A percentile compares a stretch with the other conserved stretches of the same genome.
These are phyloP conservation scores for Semotilus atromaculatus DNA, from an alignment of 2,797 vertebrate genomes.

Conservation along the genomic window DNA sequence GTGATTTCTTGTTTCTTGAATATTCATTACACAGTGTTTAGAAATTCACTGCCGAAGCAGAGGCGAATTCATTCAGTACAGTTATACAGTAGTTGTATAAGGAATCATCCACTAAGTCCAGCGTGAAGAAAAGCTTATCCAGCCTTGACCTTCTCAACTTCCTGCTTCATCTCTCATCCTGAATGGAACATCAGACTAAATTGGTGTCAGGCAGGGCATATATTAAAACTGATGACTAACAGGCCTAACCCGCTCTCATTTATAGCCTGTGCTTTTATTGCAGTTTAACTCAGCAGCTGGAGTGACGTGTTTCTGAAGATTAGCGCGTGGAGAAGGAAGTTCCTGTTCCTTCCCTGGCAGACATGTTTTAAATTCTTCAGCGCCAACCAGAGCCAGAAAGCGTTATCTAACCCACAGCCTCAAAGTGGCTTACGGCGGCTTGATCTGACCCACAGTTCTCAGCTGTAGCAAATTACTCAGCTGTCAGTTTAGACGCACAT, in stretches of 20 bases:
- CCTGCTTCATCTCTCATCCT: slow-evolving; percentile 14
- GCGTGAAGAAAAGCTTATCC: slow-evolving; percentile 34
- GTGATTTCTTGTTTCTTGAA: not conserved
- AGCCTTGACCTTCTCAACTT: slow-evolving; percentile 32
- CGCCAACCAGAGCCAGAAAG: slow-evolving; percentile 49
- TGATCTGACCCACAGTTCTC: slow-evolving; percentile 56
- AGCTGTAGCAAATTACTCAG: slow-evolving; percentile 25
- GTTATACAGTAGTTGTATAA: slow-evolving; percentile 20
- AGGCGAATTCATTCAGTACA: not conserved
- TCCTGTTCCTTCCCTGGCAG: slow-evolving; percentile 41
- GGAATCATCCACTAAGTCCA: slow-evolving; percentile 35
- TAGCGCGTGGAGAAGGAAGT: not conserved
- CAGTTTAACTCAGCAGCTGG: not conserved
- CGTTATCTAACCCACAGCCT: slow-evolving; percentile 64
- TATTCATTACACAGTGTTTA: not conserved
- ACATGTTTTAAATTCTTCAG: slow-evolving; percentile 55
- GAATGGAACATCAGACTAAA: not conserved
- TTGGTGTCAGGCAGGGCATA: not conserved
- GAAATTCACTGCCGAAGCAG: not conserved
- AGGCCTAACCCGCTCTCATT: not conserved
- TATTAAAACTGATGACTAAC: slow-evolving; percentile 7
- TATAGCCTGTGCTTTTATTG: not conserved
- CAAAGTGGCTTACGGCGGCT: slow-evolving; percentile 64
- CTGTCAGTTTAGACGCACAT: slow-evolving; percentile 18
- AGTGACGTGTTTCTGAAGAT: not conserved